Evolutionary conservation across 2,888 invertebrate genomes (phyloP).

Genomic region (Cataglyphis livida): DNA sequence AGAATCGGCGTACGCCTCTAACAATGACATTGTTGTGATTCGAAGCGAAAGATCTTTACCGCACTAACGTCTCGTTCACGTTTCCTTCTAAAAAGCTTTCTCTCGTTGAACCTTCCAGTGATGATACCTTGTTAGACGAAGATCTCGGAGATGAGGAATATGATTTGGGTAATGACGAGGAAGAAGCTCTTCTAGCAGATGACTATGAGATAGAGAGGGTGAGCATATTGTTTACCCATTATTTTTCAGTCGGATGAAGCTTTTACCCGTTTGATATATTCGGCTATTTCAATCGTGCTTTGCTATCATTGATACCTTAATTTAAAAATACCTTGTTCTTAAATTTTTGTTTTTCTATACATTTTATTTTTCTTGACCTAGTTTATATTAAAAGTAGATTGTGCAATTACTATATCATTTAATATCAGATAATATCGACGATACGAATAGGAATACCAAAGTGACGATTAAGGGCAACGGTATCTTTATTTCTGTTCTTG

Average conservation of each 20-base stretch:
- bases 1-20: slow-evolving; percentile 69
- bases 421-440: too few species aligned
- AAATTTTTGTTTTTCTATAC: not conserved
- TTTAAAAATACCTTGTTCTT: not conserved
- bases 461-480: not conserved
- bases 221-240: slow-evolving; percentile 77
- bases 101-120: slow-evolving; percentile 77
- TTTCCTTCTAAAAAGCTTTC: not conserved
- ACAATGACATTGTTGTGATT: slow-evolving; percentile 73
- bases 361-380: slow-evolving; percentile 9
- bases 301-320: not conserved
- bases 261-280: not conserved
- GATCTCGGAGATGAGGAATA: slow-evolving; percentile 85
- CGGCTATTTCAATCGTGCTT: not conserved
- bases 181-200: slow-evolving; percentile 86
- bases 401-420: not conserved
- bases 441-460: not conserved
- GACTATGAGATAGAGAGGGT: slow-evolving; percentile 85
- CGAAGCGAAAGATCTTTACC: not conserved
- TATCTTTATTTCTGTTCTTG: not conserved
- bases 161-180: slow-evolving; percentile 86
- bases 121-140: slow-evolving; percentile 85
- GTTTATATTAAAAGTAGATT: not conserved
- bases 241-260: slow-evolving; percentile 65
- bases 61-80: not conserved